These are phyloP conservation scores for Microchirus variegatus DNA, from an alignment of 2,797 vertebrate species.

Conservation along the genomic window DNA sequence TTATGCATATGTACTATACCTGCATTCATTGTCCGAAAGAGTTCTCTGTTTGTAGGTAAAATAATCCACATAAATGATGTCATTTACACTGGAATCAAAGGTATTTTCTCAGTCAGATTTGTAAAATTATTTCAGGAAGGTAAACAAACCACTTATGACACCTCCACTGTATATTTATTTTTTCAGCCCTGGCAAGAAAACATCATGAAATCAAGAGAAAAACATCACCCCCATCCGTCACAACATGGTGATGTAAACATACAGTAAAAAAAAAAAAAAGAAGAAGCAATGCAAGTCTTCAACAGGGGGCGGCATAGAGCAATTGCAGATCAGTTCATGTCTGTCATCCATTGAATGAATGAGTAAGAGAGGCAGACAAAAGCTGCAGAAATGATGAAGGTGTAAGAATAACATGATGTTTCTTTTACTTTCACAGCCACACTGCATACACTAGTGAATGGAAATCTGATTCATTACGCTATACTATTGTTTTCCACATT, in stretches of 20 bases:
- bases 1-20: too few relatives aligned
- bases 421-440: too few relatives aligned
- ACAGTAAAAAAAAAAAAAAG: not conserved
- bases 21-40: too few relatives aligned
- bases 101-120: too few relatives aligned
- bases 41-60: too few relatives aligned
- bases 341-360: constrained; percentile 20
- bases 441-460: too few relatives aligned
- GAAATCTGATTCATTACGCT: too few relatives aligned
- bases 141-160: constrained; percentile 2
- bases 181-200: constrained; percentile 10
- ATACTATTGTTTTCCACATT: too few relatives aligned
- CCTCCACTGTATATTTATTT: not conserved
- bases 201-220: constrained; percentile 11
- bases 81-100: too few relatives aligned
- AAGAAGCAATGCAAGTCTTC: constrained; percentile 37
- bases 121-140: too few relatives aligned
- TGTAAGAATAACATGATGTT: too few relatives aligned
- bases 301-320: constrained; percentile 80
- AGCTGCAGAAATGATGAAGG: constrained; percentile 46
- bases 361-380: constrained; percentile 44
- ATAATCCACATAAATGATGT: too few relatives aligned
- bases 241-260: constrained; percentile 41
- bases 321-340: constrained; percentile 55
- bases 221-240: constrained; percentile 22